A percentile compares a stretch with the other conserved stretches of the same genome.
These are phyloP conservation scores for Adela reaumurella DNA, from an alignment of 2,888 invertebrate species.

Conservation along the genomic window DNA sequence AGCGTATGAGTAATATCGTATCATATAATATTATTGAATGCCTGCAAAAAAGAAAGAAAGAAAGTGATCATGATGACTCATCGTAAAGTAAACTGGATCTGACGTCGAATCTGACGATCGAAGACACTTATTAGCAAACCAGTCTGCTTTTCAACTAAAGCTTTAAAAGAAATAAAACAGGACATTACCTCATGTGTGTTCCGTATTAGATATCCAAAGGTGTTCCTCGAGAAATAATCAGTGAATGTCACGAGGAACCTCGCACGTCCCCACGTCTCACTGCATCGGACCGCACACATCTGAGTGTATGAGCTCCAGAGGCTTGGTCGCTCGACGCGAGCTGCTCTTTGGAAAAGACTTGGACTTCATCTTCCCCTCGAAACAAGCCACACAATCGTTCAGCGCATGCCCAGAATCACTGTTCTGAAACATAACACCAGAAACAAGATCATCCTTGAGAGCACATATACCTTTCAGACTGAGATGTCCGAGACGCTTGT, in stretches of 20 bases:
- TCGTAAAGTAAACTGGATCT: too few species aligned
- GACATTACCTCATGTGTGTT: conserved; percentile 7
- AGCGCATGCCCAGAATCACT: conserved; percentile 11
- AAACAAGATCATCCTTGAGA: conserved; percentile 1
- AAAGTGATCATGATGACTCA: too few species aligned
- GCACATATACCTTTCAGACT: conserved; percentile 4
- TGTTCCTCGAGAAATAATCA: conserved; percentile 6
- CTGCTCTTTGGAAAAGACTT: conserved; percentile 6
- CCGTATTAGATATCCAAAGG: conserved; percentile 6
- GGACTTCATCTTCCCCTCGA: conserved; percentile 7
- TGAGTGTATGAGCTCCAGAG: conserved; percentile 3
- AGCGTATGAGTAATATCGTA: too few species aligned
- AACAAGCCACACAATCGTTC: conserved; percentile 8
- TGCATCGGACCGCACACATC: conserved; percentile 7
- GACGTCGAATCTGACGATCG: too few species aligned
- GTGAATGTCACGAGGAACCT: conserved; percentile 6
- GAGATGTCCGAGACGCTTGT: conserved; percentile 13
- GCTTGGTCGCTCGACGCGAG: conserved; percentile 3
- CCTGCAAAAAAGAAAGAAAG: too few species aligned
- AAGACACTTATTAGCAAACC: conserved; percentile 9
- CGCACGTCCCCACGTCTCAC: conserved; percentile 4
- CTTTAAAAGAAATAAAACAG: conserved; percentile 8
- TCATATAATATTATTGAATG: too few species aligned
- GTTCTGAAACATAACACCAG: conserved; percentile 7
- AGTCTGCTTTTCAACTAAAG: conserved; percentile 13